Base-by-base conservation (phyloP, 2,113 vertebrate species). In the Channa maculata region DNA sequence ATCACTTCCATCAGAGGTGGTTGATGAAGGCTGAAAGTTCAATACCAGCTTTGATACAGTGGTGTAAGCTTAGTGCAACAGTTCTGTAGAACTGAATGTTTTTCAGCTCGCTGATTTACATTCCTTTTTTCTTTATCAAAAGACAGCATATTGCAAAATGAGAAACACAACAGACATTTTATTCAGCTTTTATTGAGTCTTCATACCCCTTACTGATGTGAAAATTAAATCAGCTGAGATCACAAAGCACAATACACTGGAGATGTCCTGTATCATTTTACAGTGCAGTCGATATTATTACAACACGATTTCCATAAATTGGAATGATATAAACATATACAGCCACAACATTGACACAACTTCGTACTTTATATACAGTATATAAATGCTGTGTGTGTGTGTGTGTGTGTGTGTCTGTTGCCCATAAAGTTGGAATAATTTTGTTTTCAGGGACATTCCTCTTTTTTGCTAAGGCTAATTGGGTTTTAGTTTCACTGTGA, bases 21-120 rank as follows among this genome's bases (percentile, higher is more conserved):
- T 66, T 71, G 37, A 49, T 55, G 37, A 66, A 24, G 24, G 24
- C 24, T 60, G 13, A 69, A 79, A 79, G 53, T 54, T 71, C 39
- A 65, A 5, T 59, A 80, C 65, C 38, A 34, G 43, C 43, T 15
- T 64, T 80, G 61, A 70, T 59, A 15, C 41, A 4, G 24, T 11
- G 2, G 44, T 34, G n/a, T 36, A 45, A 71, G 71, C 71, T 51
- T 38, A 43, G 24, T n/a, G 13, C 68, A 61, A 75, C 72, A 53
- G 51, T 59, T 74, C 65, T 66, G 38, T 6, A 14, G 62, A 24
- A 24, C 24, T 24, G 1, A 24, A 24, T 24, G 24, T 24, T 48
- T 78, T 65, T 44, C 41, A 53, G 11, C 5, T 14, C 2, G 51
- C 48, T 51, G 33, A 38, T 10, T 43, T 50, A 45, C 34, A 65